These are phyloP conservation scores for Archivesica marissinica DNA, from an alignment of 1,140 invertebrate species.

Conservation along the genomic window DNA sequence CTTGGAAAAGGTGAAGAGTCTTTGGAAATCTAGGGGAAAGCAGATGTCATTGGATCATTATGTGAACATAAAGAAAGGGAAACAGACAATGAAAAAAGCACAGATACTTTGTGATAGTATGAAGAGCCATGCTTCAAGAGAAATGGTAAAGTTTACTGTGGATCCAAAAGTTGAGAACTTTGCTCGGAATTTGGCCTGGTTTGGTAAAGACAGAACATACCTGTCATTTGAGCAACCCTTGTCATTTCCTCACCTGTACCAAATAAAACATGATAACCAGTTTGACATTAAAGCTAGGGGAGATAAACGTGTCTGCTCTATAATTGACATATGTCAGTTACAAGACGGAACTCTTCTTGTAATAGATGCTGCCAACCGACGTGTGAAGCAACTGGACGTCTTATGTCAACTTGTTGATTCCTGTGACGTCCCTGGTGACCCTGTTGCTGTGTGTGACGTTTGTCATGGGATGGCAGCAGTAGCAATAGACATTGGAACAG, in stretches of 20 bases:
- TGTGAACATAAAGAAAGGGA: constrained; percentile 23
- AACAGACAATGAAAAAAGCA: background rate
- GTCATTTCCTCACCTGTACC: constrained; percentile 44
- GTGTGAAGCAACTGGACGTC: constrained; percentile 56
- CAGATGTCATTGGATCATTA: background rate
- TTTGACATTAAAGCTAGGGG: constrained; percentile 44
- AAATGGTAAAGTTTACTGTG: constrained; percentile 45
- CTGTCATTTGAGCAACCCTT: constrained; percentile 51
- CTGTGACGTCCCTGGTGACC: constrained; percentile 7
- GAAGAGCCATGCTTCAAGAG: constrained; percentile 12
- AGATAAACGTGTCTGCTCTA: constrained; percentile 37
- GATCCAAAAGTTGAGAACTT: constrained; percentile 59
- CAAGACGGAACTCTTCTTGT: constrained; percentile 48
- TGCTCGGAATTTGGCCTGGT: constrained; percentile 45
- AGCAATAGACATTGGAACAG: background rate
- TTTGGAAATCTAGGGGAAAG: background rate
- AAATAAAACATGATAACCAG: constrained; percentile 31
- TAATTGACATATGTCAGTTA: constrained; percentile 34
- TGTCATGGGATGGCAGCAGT: constrained; percentile 3
- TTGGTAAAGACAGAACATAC: constrained; percentile 51
- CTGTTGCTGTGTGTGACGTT: background rate
- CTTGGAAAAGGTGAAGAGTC: background rate
- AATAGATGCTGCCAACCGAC: constrained; percentile 14
- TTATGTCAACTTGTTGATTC: constrained; percentile 28
- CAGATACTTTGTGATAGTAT: background rate